These are phyloP conservation scores for Sebastes paucispinis DNA, from an alignment of 2,797 vertebrate genomes.

Conservation along the genomic window DNA sequence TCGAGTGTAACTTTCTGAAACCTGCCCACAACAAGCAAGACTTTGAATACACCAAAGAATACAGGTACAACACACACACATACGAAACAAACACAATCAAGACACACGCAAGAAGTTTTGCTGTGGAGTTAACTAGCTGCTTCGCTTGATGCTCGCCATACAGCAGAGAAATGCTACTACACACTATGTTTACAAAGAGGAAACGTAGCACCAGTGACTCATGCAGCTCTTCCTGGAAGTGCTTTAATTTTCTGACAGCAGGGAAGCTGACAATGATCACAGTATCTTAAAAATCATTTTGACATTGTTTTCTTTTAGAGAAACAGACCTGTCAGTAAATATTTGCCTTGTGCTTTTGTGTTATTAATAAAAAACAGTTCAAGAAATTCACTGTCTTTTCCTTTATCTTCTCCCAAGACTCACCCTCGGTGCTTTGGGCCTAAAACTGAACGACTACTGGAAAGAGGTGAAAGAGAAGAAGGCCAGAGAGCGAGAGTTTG, in stretches of 20 bases:
- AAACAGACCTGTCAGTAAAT: not conserved
- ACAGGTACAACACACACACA: conserved; percentile 69
- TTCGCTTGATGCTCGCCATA: not conserved
- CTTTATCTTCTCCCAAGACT: conserved; percentile 58
- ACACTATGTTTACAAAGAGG: not conserved
- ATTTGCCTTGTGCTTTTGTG: not conserved
- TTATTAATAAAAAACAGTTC: not conserved
- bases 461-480: conserved; percentile 80
- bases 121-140: not conserved
- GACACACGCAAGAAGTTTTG: not conserved
- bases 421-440: conserved; percentile 81
- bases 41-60: conserved; percentile 89
- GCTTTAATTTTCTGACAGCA: not conserved
- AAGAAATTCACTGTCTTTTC: not conserved
- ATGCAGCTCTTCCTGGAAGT: not conserved
- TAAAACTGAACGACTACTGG: conserved; percentile 88
- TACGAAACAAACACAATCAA: not conserved
- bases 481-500: conserved; percentile 73
- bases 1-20: conserved; percentile 88
- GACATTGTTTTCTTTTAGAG: not conserved
- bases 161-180: not conserved
- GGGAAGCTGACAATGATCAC: not conserved
- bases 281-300: not conserved
- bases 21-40: conserved; percentile 88
- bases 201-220: not conserved